Percentiles rank a stretch among this genome's conserved stretches.
These are phyloP conservation scores for Pachyseris speciosa DNA, from an alignment of 64 coral and sea anemone species.

Conservation along the genomic window DNA sequence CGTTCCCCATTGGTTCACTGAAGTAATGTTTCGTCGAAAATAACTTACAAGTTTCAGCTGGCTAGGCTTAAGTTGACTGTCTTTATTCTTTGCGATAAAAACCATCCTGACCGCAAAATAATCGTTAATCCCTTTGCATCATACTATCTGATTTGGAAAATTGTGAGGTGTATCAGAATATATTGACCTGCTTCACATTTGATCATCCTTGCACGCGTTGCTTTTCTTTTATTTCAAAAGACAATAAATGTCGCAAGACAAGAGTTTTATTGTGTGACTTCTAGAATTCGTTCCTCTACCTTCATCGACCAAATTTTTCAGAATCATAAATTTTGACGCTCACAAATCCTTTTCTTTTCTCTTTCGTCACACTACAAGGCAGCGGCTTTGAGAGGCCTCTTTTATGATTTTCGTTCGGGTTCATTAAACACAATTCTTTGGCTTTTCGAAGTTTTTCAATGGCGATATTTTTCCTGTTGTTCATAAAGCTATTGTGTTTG, in stretches of 20 bases:
- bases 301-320: neutral
- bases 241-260: neutral
- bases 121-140: neutral
- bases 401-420: neutral
- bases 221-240: neutral
- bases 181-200: neutral
- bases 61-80: neutral
- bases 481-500: neutral
- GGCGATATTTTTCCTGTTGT: slow-evolving; percentile 11
- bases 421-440: slow-evolving; percentile 5
- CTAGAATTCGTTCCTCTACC: too few relatives aligned
- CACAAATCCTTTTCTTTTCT: neutral
- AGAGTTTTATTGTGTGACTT: too few relatives aligned
- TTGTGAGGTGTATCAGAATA: neutral
- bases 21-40: neutral
- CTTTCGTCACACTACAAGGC: neutral
- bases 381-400: neutral
- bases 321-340: too few relatives aligned
- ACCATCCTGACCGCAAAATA: neutral
- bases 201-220: neutral
- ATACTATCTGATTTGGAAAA: slow-evolving; percentile 9
- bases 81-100: neutral
- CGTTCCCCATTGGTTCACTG: neutral
- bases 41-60: neutral
- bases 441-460: slow-evolving; percentile 8